Evolutionary conservation across 2,888 invertebrate genomes (phyloP).

Genomic region (Agrochola litura): DNA sequence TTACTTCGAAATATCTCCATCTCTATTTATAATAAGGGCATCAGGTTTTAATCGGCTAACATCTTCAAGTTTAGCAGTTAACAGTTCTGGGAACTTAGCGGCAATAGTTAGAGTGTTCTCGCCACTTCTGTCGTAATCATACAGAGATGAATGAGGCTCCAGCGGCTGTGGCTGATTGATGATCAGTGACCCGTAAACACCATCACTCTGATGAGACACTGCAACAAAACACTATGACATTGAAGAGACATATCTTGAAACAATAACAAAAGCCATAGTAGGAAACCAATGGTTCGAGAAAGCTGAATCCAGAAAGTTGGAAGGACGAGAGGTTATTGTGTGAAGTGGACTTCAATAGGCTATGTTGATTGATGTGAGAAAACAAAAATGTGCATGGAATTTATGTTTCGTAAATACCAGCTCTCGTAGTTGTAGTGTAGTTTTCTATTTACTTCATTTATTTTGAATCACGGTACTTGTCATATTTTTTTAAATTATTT

Average conservation of each 20-base stretch:
- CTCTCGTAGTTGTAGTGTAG: not conserved
- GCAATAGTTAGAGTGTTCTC: conserved; percentile 88
- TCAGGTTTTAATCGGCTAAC: conserved; percentile 82
- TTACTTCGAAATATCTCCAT: conserved; percentile 80
- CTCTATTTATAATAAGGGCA: conserved; percentile 78
- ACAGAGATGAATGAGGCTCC: conserved; percentile 82
- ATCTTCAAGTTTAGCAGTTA: conserved; percentile 88
- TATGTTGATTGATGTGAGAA: not conserved
- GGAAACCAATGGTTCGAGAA: not conserved
- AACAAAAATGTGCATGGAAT: not conserved
- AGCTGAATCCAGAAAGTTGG: not conserved
- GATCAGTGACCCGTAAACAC: conserved; percentile 90
- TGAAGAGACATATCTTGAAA: not conserved
- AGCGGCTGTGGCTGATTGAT: conserved; percentile 88
- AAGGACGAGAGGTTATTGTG: not conserved
- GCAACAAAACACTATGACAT: conserved; percentile 62
- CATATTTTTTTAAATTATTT: too few species aligned
- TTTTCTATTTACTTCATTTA: too few species aligned
- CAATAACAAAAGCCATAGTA: not conserved
- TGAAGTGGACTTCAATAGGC: not conserved
- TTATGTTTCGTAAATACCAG: not conserved
- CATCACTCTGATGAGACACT: conserved; percentile 91
- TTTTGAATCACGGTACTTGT: too few species aligned
- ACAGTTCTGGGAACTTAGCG: conserved; percentile 88
- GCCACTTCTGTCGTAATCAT: conserved; percentile 84